Percentiles rank a stretch among this genome's conserved stretches.
Evolutionary conservation across 1,140 invertebrate genomes (phyloP).

Genomic region (Centruroides vittatus): DNA sequence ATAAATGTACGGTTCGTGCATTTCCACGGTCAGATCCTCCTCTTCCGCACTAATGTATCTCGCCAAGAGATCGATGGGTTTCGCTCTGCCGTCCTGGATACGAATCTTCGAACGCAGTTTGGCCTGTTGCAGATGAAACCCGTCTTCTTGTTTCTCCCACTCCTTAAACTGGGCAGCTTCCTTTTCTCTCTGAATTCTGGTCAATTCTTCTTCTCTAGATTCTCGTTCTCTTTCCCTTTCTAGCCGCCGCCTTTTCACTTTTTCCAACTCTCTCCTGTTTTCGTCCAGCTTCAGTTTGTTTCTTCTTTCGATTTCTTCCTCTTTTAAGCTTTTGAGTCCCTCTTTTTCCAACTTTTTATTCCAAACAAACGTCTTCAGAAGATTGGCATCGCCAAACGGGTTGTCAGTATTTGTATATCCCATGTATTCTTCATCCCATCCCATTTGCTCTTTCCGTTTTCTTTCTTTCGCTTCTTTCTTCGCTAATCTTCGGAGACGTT

Average conservation of each 20-base stretch:
- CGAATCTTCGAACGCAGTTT: slow-evolving; percentile 45
- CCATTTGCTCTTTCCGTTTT: slow-evolving; percentile 74
- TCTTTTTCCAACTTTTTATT: slow-evolving; percentile 91
- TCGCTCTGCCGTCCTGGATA: slow-evolving; percentile 84
- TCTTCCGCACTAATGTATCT: slow-evolving; percentile 91
- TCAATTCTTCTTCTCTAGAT: slow-evolving; percentile 68
- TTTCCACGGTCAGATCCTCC: slow-evolving; percentile 64
- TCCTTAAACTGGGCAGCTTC: slow-evolving; percentile 88
- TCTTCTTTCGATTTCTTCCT: slow-evolving; percentile 68
- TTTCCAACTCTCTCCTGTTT: slow-evolving; percentile 52
- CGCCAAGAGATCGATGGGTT: slow-evolving; percentile 93
- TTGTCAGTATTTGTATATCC: slow-evolving; percentile 97
- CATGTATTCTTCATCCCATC: slow-evolving; percentile 85
- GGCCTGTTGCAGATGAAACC: slow-evolving; percentile 30
- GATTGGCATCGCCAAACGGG: slow-evolving; percentile 92
- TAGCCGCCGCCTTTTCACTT: slow-evolving; percentile 74
- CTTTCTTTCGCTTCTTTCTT: slow-evolving; percentile 89
- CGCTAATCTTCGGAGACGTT: slow-evolving; percentile 61
- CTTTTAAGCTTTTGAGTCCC: slow-evolving; percentile 60
- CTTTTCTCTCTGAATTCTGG: slow-evolving; percentile 67
- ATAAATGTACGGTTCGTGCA: slow-evolving; percentile 96
- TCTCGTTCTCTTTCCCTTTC: slow-evolving; percentile 82
- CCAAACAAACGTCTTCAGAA: slow-evolving; percentile 91
- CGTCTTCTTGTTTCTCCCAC: slow-evolving; percentile 68
- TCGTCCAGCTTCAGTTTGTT: slow-evolving; percentile 79